Conservation (phyloP, 2,113 vertebrate species). For the Thryonomys swinderianus region DNA sequence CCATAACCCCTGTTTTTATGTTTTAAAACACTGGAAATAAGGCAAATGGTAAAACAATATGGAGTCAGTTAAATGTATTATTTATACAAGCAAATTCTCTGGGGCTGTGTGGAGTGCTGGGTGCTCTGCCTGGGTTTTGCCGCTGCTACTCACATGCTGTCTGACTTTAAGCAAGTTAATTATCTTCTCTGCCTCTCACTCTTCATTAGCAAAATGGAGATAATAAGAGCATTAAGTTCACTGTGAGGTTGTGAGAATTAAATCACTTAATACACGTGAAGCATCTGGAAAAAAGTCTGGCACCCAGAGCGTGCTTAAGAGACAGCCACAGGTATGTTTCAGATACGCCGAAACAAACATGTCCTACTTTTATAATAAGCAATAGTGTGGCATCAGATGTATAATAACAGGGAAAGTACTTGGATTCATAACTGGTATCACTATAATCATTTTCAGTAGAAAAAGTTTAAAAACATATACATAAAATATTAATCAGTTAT, state of each 20-base stretch:
- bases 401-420: neutral
- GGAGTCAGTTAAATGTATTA: neutral
- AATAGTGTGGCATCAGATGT: neutral
- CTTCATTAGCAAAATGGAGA: conserved; percentile 38
- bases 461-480: neutral
- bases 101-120: neutral
- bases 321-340: neutral
- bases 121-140: neutral
- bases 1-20: neutral
- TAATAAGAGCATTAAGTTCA: conserved; percentile 17
- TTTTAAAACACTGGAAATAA: conserved; percentile 38
- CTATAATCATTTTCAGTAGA: neutral
- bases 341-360: neutral
- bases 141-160: neutral
- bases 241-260: neutral
- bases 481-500: neutral
- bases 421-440: neutral
- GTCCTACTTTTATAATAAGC: neutral
- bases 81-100: conserved; percentile 31
- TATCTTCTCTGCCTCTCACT: neutral
- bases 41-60: conserved; percentile 16
- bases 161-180: conserved; percentile 8
- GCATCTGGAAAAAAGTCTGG: neutral
- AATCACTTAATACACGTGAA: neutral
- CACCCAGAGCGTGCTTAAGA: neutral